Conservation (phyloP, 2,888 invertebrate species). For the Parnassius mnemosyne region DNA sequence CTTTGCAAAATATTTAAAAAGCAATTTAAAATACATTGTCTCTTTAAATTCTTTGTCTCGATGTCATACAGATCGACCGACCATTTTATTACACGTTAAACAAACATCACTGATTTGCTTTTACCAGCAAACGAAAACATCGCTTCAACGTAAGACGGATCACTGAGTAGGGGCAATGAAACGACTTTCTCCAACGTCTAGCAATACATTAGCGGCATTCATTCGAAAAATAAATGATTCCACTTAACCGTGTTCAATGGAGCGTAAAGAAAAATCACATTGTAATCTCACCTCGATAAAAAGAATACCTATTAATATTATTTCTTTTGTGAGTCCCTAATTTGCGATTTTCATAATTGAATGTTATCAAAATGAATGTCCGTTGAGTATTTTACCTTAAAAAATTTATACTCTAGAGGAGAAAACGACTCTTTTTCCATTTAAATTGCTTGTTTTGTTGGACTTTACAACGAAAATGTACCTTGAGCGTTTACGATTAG, state of each 20-base stretch:
- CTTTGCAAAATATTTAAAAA: too few species aligned
- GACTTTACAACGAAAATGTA: conserved; percentile 32
- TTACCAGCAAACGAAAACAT: conserved; percentile 22
- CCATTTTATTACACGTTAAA: conserved; percentile 10
- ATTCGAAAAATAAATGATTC: conserved; percentile 51
- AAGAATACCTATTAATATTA: conserved; percentile 32
- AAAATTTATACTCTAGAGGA: conserved; percentile 44
- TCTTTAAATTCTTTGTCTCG: too few species aligned
- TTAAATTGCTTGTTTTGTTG: conserved; percentile 44
- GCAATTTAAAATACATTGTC: too few species aligned
- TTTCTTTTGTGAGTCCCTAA: conserved; percentile 40
- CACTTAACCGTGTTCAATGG: conserved; percentile 44
- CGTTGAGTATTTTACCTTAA: conserved; percentile 41
- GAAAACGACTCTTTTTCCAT: conserved; percentile 34
- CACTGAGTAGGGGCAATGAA: conserved; percentile 20
- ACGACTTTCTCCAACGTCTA: conserved; percentile 37
- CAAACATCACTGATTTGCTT: conserved; percentile 20
- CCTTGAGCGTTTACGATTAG: conserved; percentile 33
- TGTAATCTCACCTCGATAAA: conserved; percentile 36
- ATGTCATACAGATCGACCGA: too few species aligned
- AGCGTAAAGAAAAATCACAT: conserved; percentile 44
- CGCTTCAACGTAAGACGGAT: conserved; percentile 22
- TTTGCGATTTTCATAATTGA: conserved; percentile 60
- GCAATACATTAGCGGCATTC: conserved; percentile 39
- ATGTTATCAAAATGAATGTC: conserved; percentile 56